These are phyloP conservation scores for Euura saliciscinereae DNA, from an alignment of 1,140 invertebrate species.

Conservation along the genomic window DNA sequence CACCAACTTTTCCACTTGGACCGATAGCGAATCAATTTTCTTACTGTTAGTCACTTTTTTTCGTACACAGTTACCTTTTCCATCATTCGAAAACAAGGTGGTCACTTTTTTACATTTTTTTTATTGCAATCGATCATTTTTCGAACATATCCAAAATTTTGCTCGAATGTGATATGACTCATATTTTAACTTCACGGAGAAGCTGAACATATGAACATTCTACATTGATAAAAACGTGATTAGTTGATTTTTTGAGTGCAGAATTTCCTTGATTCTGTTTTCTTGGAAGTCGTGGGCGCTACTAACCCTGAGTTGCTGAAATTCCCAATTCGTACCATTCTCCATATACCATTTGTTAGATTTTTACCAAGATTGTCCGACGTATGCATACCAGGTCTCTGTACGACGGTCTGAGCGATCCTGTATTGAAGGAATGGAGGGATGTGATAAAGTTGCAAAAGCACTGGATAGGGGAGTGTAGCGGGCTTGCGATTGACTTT, in stretches of 20 bases:
- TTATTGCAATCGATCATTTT: too few relatives aligned
- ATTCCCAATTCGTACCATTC: not conserved
- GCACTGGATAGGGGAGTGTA: constrained; percentile 95
- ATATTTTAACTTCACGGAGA: too few relatives aligned
- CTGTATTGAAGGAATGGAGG: constrained; percentile 74
- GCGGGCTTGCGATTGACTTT: constrained; percentile 82
- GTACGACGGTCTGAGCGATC: constrained; percentile 75
- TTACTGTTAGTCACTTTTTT: too few relatives aligned
- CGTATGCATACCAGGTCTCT: constrained; percentile 51
- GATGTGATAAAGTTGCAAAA: constrained; percentile 91
- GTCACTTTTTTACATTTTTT: too few relatives aligned
- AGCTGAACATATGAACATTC: too few relatives aligned
- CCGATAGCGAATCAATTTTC: constrained; percentile 1
- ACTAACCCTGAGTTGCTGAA: not conserved
- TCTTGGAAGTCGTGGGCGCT: not conserved
- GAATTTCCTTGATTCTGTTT: not conserved
- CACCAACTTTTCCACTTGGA: not conserved
- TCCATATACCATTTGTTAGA: not conserved
- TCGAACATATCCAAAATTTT: too few relatives aligned
- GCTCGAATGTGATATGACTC: too few relatives aligned
- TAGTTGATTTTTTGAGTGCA: too few relatives aligned
- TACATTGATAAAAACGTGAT: too few relatives aligned
- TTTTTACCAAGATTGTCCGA: constrained; percentile 3
- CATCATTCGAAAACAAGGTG: too few relatives aligned
- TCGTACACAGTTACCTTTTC: too few relatives aligned